Conservation (phyloP, 2,888 invertebrate species). For the Epirrita christyi region DNA sequence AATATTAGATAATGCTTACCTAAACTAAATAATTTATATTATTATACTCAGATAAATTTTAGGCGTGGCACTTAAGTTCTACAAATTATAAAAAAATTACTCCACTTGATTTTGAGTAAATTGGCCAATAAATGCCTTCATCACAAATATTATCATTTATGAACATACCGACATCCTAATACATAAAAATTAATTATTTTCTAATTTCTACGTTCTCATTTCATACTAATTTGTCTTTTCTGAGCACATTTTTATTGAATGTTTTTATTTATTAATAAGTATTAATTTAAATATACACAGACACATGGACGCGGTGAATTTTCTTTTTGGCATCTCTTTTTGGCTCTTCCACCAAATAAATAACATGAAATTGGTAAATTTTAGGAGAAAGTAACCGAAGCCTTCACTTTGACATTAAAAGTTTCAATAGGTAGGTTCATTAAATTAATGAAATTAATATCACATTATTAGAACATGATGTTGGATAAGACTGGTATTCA, state of each 20-base stretch:
- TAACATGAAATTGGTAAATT: constrained; percentile 30
- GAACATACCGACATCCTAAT: constrained; percentile 38
- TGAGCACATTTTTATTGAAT: constrained; percentile 69
- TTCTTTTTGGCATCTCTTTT: constrained; percentile 79
- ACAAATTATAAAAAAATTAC: constrained; percentile 73
- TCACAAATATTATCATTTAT: constrained; percentile 64
- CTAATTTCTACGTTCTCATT: constrained; percentile 55
- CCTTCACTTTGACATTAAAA: background rate
- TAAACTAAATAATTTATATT: constrained; percentile 50
- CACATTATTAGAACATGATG: constrained; percentile 57
- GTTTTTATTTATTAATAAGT: constrained; percentile 27
- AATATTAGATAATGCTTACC: constrained; percentile 78
- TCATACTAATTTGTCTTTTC: constrained; percentile 76
- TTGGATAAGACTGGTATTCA: constrained; percentile 3
- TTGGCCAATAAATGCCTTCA: constrained; percentile 81
- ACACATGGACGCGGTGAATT: constrained; percentile 65
- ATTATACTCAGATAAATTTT: constrained; percentile 62
- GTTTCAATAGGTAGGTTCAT: background rate
- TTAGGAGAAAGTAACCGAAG: constrained; percentile 9
- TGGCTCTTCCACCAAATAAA: constrained; percentile 75
- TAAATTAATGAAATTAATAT: constrained; percentile 58
- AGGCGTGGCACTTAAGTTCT: constrained; percentile 82
- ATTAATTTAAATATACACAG: constrained; percentile 37
- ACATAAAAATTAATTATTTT: constrained; percentile 46
- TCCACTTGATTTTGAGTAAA: constrained; percentile 69